phyloP scores from a whole-genome alignment of 2,113 vertebrate genomes.

The Calidris pugnax region DNA sequence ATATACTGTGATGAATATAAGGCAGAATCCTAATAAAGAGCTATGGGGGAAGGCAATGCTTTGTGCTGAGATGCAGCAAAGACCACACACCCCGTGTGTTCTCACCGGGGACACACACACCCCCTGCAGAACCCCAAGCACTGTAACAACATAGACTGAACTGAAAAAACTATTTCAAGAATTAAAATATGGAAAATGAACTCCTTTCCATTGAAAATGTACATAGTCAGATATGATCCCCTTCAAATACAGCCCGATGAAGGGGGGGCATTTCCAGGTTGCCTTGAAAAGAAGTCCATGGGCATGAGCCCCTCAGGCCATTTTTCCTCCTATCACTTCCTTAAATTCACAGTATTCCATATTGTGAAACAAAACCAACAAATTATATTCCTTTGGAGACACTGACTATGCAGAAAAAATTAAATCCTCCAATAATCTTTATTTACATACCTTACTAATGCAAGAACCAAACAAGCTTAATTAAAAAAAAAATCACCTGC shows the following conservation, averaged over 20 bases:
- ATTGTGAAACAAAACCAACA: not conserved
- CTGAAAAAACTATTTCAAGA: not conserved
- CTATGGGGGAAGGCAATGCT: not conserved
- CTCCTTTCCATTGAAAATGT: not conserved
- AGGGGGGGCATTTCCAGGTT: not conserved
- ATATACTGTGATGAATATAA: not conserved
- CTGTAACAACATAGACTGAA: not conserved
- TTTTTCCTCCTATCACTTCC: not conserved
- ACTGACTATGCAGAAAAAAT: not conserved
- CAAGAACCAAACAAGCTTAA: not conserved
- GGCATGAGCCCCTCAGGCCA: not conserved
- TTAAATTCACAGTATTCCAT: not conserved
- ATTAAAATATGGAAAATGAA: not conserved
- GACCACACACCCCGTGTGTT: fast-evolving
- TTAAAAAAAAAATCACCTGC: not conserved
- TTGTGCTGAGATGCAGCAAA: not conserved
- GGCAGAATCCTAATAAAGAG: not conserved
- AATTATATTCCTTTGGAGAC: not conserved
- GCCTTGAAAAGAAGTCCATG: no score
- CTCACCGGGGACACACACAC: not conserved
- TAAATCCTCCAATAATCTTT: not conserved
- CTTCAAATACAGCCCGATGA: no score
- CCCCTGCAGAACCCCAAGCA: not conserved
- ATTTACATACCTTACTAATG: not conserved
- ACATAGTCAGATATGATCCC: not conserved